Conservation (phyloP, 2,888 invertebrate species). For the Caenorhabditis angaria region DNA sequence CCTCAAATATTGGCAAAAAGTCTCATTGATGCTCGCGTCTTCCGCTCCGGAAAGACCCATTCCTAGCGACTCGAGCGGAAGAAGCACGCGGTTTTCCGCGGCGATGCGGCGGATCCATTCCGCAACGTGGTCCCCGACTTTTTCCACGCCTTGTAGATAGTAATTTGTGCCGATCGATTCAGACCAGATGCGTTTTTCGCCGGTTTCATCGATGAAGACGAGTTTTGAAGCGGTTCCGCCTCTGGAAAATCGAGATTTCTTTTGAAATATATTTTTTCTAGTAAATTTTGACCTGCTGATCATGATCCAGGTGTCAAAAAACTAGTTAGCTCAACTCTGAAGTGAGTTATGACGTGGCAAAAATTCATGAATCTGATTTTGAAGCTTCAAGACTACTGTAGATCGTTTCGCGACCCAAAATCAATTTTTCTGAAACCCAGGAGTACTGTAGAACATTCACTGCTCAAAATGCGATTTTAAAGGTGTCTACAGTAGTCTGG, state of each 20-base stretch:
- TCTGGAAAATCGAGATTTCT: constrained; percentile 29
- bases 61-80: constrained; percentile 35
- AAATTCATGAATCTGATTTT: no score
- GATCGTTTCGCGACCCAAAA: no score
- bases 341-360: no score
- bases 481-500: no score
- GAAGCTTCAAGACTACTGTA: no score
- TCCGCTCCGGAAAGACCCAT: constrained; percentile 70
- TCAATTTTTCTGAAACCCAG: no score
- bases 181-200: constrained; percentile 18
- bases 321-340: no score
- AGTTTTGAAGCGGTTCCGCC: constrained; percentile 64
- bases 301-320: no score
- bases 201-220: constrained; percentile 50
- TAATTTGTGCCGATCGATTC: constrained; percentile 50
- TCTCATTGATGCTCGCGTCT: constrained; percentile 55
- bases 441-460: no score
- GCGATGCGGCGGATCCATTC: constrained; percentile 37
- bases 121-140: constrained; percentile 33
- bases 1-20: constrained; percentile 52
- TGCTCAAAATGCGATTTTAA: no score
- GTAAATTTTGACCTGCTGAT: no score
- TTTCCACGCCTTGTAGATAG: constrained; percentile 53
- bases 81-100: constrained; percentile 1
- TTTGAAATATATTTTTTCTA: no score